phyloP scores from a whole-genome alignment of 64 coral and sea anemone genomes.

The Actinia tenebrosa region DNA sequence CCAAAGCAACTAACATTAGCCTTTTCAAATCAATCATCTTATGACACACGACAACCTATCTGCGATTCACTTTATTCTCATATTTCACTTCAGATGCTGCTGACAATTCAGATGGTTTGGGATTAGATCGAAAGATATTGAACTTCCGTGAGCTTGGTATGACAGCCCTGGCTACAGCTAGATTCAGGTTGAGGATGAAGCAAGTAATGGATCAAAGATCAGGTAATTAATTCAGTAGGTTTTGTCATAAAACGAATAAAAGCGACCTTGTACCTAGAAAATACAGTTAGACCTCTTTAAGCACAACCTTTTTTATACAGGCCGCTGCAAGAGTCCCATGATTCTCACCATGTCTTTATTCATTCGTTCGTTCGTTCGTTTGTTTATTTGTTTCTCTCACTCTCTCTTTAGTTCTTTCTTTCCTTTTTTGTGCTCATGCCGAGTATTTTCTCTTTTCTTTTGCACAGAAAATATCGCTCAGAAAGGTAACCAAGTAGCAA shows the following conservation, averaged over 20 bases:
- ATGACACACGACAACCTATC: too few species aligned
- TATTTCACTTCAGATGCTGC: background rate
- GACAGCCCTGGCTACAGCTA: slow-evolving; percentile 8
- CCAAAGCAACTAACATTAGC: too few species aligned
- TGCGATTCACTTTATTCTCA: background rate
- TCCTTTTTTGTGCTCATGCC: background rate
- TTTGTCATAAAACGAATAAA: too few species aligned
- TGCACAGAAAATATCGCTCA: background rate
- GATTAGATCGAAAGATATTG: background rate
- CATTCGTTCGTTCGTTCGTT: too few species aligned
- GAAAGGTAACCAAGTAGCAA: background rate
- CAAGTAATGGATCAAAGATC: background rate
- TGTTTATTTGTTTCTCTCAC: background rate
- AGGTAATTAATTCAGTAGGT: background rate
- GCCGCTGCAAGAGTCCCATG: too few species aligned
- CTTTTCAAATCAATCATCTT: too few species aligned
- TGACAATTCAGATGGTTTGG: background rate
- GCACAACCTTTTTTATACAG: too few species aligned
- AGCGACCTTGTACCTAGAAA: too few species aligned
- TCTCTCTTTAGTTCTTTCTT: background rate
- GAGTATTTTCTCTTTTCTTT: background rate
- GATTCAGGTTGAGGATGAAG: slow-evolving; percentile 11
- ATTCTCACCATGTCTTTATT: too few species aligned
- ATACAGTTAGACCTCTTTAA: too few species aligned
- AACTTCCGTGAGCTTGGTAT: slow-evolving; percentile 3